Base-by-base conservation (phyloP, 2,113 vertebrate genomes). In the Microcebus griseorufus region DNA sequence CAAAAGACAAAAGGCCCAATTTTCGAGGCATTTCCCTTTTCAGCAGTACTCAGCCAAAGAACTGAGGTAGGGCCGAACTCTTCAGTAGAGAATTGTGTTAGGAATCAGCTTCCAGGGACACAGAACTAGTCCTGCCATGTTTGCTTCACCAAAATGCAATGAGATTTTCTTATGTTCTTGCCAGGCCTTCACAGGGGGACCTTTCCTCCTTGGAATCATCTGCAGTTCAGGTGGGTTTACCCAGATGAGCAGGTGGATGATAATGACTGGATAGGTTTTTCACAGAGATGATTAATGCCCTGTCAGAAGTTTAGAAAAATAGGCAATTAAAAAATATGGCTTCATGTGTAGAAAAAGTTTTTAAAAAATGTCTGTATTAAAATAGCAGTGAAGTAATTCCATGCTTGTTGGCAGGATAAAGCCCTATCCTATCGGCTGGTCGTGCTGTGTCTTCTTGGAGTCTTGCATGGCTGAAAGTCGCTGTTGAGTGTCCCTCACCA, bases 1-100 rank as follows among this genome's bases (percentile, higher is more conserved):
- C 80, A 32, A 94, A 81, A 88, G 60, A 67, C 4, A 2, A 72
- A 93, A 94, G 86, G 89, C 95, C 92, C 86, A 29, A 88, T 55
- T n/a, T 14, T 23, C 91, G 39, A 73, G 48, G 17, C 2, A 58
- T 69, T 91, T 92, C 79, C 39, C 45, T 90, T 70, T 42, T 16
- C 42, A 67, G 75, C 6, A 58, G 60, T 27, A n/a, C 2, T 67
- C 48, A 73, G 60, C 1, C 75, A 65, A 69, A 93, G 78, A 91
- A 48, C 4, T 70, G 70, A 91, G 58, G 3, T 53, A 64, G 27
- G 12, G 76, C 22, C 65, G 60, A 84, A 69, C 48, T 82, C 51
- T 39, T 81, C 39, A 39, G 53, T 39, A 75, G 23, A 87, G 20
- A 96, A 88, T 53, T 11, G 3, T 3, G 23, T n/a, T 25, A n/a